Conservation (phyloP, 2,888 invertebrate species). For the Laothoe populi region DNA sequence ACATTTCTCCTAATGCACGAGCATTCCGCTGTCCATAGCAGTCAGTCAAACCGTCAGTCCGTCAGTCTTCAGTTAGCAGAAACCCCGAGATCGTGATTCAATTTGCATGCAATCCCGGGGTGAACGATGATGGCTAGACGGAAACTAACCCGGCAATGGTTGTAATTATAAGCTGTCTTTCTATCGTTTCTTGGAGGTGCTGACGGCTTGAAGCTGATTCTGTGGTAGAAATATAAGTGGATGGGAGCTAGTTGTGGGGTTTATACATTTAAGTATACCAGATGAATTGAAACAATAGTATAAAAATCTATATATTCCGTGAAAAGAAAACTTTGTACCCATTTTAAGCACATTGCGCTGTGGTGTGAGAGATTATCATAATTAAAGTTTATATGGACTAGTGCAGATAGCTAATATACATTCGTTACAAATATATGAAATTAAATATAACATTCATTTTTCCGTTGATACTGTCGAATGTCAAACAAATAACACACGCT, state of each 20-base stretch:
- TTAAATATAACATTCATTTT: too few species aligned
- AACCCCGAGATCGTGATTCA: slow-evolving; percentile 44
- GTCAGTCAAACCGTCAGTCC: slow-evolving; percentile 40
- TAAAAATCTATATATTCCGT: too few species aligned
- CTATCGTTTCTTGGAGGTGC: slow-evolving; percentile 9
- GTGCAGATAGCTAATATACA: too few species aligned
- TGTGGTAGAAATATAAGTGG: background rate
- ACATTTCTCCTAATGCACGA: background rate
- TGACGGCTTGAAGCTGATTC: background rate
- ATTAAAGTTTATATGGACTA: too few species aligned
- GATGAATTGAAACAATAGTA: too few species aligned
- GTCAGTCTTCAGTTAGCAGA: slow-evolving; percentile 38
- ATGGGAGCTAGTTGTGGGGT: background rate
- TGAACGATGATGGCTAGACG: background rate
- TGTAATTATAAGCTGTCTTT: slow-evolving; percentile 16
- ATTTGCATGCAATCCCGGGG: slow-evolving; percentile 36
- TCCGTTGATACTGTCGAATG: too few species aligned
- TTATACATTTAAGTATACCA: too few species aligned
- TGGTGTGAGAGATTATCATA: too few species aligned
- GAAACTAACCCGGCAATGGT: background rate
- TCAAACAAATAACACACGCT: too few species aligned
- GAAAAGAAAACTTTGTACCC: too few species aligned
- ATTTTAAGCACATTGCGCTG: too few species aligned
- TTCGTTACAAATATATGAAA: too few species aligned
- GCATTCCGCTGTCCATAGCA: background rate